Evolutionary conservation across 2,888 invertebrate species (phyloP), one percentile per base, ranked within the genome.

Genomic region (Yponomeuta malinellus): DNA sequence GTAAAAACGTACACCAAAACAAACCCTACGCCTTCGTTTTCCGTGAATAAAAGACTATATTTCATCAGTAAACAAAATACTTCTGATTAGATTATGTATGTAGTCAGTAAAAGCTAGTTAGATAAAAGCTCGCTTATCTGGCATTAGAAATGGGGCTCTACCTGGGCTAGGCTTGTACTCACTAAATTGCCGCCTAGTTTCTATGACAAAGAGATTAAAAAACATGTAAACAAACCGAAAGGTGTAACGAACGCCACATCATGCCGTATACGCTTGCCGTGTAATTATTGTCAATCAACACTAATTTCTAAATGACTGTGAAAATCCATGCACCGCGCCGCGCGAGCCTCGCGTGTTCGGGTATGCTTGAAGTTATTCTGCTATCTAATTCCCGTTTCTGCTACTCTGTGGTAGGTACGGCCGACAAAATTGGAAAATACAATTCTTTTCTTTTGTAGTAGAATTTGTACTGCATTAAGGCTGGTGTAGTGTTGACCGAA

Each of bases 291-390:
- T 59, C 52, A 59, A 59, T 37, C 64, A 10, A 37, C 64, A 70
- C n/a, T 70, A 68, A n/a, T 43, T 48, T 43, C 68, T 68, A 43
- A 64, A 64, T 64, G 64, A 9, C 64, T 64, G 64, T 64, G 64
- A 64, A 64, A 64, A 64, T 64, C n/a, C 64, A 64, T 23, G 64
- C 66, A 15, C 52, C 52, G 15, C 72, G 68, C 37, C 48, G 59
- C 67, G 66, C 52, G 48, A 63, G 33, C 64, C 67, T 72, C 71
- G 72, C 72, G 70, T 73, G 73, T 63, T 64, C 66, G 70, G 59
- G 48, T 48, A 64, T 64, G 67, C 72, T 72, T 72, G 71, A 71
- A 71, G 71, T 71, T 73, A 71, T 72, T 59, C 52, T 59, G 15
- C 15, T 1, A 59, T 59, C 12, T 59, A 12, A 15, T 59, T 59